Percentiles rank a stretch among this genome's conserved stretches.
Evolutionary conservation across 2,113 vertebrate genomes (phyloP).

Genomic region (Oryzias javanicus): DNA sequence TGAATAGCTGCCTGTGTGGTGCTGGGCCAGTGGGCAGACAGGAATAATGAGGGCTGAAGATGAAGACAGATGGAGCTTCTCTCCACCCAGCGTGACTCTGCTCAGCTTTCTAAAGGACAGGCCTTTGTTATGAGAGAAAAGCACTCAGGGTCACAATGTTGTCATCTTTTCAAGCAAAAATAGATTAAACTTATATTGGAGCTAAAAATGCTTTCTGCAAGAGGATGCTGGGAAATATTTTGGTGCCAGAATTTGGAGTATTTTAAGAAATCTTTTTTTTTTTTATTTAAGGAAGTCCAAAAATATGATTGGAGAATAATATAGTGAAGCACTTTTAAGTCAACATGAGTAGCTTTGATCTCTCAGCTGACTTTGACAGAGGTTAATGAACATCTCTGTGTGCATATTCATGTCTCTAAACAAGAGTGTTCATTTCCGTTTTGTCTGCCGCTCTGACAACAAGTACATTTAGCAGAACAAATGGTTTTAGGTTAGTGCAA

Average conservation of each 20-base stretch:
- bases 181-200: slow-evolving; percentile 26
- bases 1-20: slow-evolving; percentile 55
- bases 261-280: slow-evolving; percentile 11
- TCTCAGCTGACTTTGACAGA: too few relatives aligned
- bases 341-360: too few relatives aligned
- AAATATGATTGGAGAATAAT: too few relatives aligned
- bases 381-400: not conserved
- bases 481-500: slow-evolving; percentile 55
- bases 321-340: too few relatives aligned
- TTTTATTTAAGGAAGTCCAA: not conserved
- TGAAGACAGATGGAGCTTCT: slow-evolving; percentile 55
- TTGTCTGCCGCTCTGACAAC: slow-evolving; percentile 14
- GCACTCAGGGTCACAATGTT: too few relatives aligned
- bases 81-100: slow-evolving; percentile 53
- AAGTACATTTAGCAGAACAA: slow-evolving; percentile 55
- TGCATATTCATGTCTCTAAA: not conserved
- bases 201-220: slow-evolving; percentile 24
- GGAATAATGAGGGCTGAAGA: slow-evolving; percentile 58
- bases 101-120: slow-evolving; percentile 42
- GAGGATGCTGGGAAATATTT: slow-evolving; percentile 15
- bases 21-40: slow-evolving; percentile 51
- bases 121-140: slow-evolving; percentile 32
- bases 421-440: slow-evolving; percentile 24
- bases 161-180: slow-evolving; percentile 20
- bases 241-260: slow-evolving; percentile 20